These are phyloP conservation scores for Troilus luridus DNA, from an alignment of 2,888 invertebrate genomes.

Conservation along the genomic window DNA sequence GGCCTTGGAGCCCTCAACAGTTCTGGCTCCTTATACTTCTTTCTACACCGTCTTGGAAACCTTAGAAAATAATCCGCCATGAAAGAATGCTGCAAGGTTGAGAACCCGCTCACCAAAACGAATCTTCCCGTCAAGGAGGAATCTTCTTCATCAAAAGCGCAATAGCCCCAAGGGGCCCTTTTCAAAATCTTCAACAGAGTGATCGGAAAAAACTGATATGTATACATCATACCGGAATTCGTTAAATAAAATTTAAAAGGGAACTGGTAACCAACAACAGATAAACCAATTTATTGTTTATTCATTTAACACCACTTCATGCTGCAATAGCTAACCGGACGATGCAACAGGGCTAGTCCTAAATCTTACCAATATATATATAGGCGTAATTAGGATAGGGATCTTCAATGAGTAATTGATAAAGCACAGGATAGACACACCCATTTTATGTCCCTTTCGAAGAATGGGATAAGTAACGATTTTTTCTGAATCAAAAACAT, in stretches of 20 bases:
- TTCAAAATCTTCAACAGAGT: background rate
- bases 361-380: no score
- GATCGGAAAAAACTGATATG: background rate
- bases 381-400: no score
- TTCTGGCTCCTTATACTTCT: slow-evolving; percentile 31
- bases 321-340: no score
- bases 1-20: background rate
- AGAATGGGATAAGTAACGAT: no score
- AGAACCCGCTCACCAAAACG: slow-evolving; percentile 37
- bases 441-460: no score
- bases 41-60: slow-evolving; percentile 7
- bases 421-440: no score
- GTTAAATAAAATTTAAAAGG: background rate
- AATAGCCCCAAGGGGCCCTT: background rate
- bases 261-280: background rate
- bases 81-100: slow-evolving; percentile 46
- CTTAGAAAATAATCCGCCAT: slow-evolving; percentile 50
- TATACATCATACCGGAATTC: background rate
- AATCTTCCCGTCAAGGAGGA: background rate
- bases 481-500: no score
- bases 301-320: no score
- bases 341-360: no score
- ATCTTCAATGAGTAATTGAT: no score
- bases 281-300: no score
- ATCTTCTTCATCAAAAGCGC: slow-evolving; percentile 39